A percentile compares a stretch with the other conserved stretches of the same genome.
Evolutionary conservation across 1,140 invertebrate species (phyloP).

Genomic region (Vanessa atalanta): DNA sequence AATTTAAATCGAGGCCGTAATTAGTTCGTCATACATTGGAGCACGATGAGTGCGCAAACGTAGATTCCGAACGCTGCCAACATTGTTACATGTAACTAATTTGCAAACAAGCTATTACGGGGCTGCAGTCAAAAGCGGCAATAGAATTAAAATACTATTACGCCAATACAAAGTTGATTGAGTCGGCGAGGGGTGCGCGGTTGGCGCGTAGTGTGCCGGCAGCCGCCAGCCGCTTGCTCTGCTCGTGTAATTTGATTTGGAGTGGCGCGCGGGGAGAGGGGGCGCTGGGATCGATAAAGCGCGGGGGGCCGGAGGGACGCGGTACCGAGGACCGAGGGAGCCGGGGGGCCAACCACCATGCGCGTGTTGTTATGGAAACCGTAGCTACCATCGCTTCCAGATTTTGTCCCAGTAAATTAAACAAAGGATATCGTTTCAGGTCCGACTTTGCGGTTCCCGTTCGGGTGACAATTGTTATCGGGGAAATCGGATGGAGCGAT

Average conservation of each 20-base stretch:
- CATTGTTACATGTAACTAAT: constrained; percentile 61
- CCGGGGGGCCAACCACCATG: constrained; percentile 51
- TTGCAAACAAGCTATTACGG: constrained; percentile 70
- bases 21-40: constrained; percentile 36
- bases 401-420: constrained; percentile 78
- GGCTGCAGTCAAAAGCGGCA: constrained; percentile 71
- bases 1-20: constrained; percentile 34
- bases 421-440: constrained; percentile 76
- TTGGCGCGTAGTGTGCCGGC: constrained; percentile 45
- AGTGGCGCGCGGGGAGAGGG: constrained; percentile 57
- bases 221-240: constrained; percentile 54
- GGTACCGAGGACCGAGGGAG: constrained; percentile 34
- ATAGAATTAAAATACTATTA: constrained; percentile 80
- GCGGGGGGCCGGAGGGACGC: constrained; percentile 41
- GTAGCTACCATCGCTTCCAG: constrained; percentile 75
- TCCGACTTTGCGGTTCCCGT: constrained; percentile 38
- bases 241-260: constrained; percentile 79
- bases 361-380: constrained; percentile 78
- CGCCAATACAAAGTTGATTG: constrained; percentile 78
- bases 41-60: constrained; percentile 28
- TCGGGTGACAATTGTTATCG: constrained; percentile 40
- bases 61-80: constrained; percentile 36
- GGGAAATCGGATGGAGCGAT: constrained; percentile 38
- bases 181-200: constrained; percentile 56
- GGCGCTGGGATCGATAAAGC: constrained; percentile 67